Evolutionary conservation across 2,113 vertebrate species (phyloP), one percentile per base, ranked within the genome.

Genomic region (Silurus asotus): DNA sequence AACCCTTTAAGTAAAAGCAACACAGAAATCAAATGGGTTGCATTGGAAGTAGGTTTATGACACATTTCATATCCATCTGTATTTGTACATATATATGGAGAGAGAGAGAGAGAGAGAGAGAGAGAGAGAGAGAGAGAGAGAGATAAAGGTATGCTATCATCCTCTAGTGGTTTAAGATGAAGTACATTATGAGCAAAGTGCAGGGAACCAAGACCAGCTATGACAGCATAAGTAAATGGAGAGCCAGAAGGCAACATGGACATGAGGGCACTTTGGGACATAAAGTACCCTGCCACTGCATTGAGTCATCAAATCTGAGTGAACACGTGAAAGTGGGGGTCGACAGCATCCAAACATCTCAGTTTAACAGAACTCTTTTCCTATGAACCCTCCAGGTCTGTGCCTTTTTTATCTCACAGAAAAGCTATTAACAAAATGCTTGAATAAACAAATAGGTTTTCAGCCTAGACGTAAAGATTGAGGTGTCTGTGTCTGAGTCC

Each of bases 251-350:
- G 75, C 9, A 56, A 55, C 75, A 77, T n/a, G 28, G 53, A 13
- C 75, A 78, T 78, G 75, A 78, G 53, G 25, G 53, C 53, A 78
- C 53, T 58, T 25, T 78, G 75, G 75, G 75, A 78, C 15, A 78
- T 58, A 25, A 78, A 28, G 14, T 8, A 20, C 15, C 10, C 55
- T 45, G 55, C 2, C 77, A 28, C 25, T 53, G 10, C 20, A 53
- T 3, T 56, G 15, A 37, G 37, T 58, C 76, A 28, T 5, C 15
- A 78, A 78, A 37, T n/a, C 25, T 58, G 25, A 14, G 8, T 59
- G 15, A 59, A 45, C 6, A 25, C 49, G 7, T 19, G 25, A 28
- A 25, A 8, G 15, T 5, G 4, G 4, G 14, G 7, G 53, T 58
- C 1, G 5, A 62, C 37, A 72, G 19, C 70, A 49, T 23, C 17